phyloP scores from a whole-genome alignment of 1,140 invertebrate species.

The Cylas formicarius region DNA sequence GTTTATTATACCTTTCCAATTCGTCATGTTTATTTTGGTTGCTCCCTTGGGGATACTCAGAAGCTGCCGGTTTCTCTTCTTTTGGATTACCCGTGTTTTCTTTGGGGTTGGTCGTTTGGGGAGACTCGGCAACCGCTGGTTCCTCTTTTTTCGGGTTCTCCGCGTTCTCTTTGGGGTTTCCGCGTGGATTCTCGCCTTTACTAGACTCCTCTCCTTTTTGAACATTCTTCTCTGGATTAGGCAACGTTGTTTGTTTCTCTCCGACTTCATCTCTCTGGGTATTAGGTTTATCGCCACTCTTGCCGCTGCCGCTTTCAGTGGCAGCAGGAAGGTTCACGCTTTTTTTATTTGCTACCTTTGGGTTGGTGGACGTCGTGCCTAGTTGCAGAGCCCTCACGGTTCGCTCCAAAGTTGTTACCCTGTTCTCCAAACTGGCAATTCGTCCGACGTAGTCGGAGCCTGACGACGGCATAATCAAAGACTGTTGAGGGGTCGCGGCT shows the following conservation, averaged over 20 bases:
- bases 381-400: background rate
- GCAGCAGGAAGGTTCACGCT: background rate
- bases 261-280: background rate
- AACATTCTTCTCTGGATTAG: background rate
- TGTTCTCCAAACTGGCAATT: background rate
- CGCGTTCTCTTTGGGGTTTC: too few species aligned
- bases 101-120: too few species aligned
- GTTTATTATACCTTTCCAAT: too few species aligned
- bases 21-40: background rate
- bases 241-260: background rate
- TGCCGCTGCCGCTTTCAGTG: background rate
- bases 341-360: background rate
- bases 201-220: slow-evolving; percentile 1
- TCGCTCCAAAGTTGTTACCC: background rate
- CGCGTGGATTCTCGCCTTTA: background rate
- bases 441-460: too few species aligned
- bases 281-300: slow-evolving; percentile 4
- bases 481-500: too few species aligned
- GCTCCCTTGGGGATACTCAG: too few species aligned
- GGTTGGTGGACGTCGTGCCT: background rate
- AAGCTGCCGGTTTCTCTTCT: too few species aligned
- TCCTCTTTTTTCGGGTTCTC: too few species aligned
- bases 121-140: too few species aligned
- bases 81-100: too few species aligned
- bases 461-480: too few species aligned